Evolutionary conservation across 2,113 vertebrate genomes (phyloP).

Genomic region (Cyphomyrus discorhynchus): DNA sequence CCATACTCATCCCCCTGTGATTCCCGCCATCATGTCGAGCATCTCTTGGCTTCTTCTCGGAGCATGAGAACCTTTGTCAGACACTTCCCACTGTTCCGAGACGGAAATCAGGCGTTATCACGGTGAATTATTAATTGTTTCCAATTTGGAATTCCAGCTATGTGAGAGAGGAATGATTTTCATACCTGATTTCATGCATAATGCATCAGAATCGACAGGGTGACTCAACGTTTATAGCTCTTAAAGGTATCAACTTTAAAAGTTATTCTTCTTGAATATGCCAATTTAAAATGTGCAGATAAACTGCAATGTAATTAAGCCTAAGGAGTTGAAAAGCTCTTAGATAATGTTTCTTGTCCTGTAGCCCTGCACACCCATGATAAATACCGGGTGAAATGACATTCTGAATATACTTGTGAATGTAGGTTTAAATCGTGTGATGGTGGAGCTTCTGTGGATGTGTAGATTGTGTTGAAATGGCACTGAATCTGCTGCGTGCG

Average conservation of each 20-base stretch:
- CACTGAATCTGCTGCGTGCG: background rate
- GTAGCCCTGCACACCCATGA: background rate
- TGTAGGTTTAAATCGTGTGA: background rate
- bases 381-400: background rate
- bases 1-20: background rate
- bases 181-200: constrained; percentile 9
- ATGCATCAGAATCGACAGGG: constrained; percentile 8
- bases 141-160: constrained; percentile 9
- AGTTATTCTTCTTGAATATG: constrained; percentile 1
- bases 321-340: background rate
- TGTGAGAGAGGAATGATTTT: constrained; percentile 4
- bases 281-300: background rate
- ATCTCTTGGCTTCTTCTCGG: background rate
- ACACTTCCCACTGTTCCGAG: background rate
- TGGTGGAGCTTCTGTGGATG: background rate
- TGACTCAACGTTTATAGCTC: constrained; percentile 1
- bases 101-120: background rate
- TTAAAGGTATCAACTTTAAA: constrained; percentile 1
- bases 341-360: constrained; percentile 1
- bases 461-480: background rate
- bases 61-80: constrained; percentile 5
- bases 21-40: background rate
- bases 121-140: constrained; percentile 2
- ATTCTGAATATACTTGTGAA: background rate
- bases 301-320: background rate